A percentile compares a stretch with the other conserved stretches of the same genome.
Conservation (phyloP, 2,113 vertebrate species). For the Tragelaphus imberbis region DNA sequence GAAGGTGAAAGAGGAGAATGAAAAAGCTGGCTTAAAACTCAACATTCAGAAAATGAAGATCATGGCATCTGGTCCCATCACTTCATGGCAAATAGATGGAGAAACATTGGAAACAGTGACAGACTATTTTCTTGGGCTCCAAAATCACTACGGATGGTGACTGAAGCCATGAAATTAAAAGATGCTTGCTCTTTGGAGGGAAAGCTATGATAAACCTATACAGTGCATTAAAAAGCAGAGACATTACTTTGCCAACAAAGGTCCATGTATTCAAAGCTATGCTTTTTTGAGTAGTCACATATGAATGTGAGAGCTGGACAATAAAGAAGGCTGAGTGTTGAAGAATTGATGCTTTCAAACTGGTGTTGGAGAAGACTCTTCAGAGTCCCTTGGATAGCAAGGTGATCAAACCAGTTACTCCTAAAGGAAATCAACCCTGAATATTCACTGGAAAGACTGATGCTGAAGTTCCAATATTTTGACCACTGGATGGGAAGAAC, state of each 20-base stretch:
- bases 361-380: neutral
- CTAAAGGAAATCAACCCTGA: neutral
- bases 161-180: neutral
- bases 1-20: neutral
- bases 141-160: neutral
- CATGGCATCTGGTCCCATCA: neutral
- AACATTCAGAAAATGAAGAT: neutral
- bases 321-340: neutral
- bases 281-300: neutral
- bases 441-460: neutral
- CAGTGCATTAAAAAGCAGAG: neutral
- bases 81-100: neutral
- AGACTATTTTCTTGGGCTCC: neutral
- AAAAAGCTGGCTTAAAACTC: neutral
- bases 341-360: neutral
- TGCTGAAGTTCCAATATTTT: neutral
- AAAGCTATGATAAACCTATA: neutral
- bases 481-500: neutral
- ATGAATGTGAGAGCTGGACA: neutral
- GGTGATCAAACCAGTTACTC: neutral
- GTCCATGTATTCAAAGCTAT: neutral
- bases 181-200: neutral
- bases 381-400: neutral
- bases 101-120: neutral
- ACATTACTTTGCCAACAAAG: neutral